These are phyloP conservation scores for Lagocephalus sceleratus DNA, from an alignment of 2,797 vertebrate genomes.

Conservation along the genomic window DNA sequence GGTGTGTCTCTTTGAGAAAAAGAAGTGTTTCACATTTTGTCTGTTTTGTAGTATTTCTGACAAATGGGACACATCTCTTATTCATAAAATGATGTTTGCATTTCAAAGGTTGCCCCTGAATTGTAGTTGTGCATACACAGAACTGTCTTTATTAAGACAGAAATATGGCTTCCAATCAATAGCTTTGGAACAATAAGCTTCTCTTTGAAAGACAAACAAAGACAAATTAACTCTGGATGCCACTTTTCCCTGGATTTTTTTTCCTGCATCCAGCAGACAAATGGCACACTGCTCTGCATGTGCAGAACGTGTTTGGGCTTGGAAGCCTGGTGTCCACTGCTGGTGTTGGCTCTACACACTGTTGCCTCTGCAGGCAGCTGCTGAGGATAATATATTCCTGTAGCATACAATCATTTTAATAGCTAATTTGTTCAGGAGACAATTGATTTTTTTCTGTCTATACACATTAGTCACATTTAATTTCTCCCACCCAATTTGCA, in stretches of 20 bases:
- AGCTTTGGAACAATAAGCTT: no score
- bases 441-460: slow-evolving; percentile 71
- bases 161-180: no score
- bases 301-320: background rate
- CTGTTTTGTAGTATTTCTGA: no score
- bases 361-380: slow-evolving; percentile 51
- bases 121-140: no score
- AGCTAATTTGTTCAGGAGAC: slow-evolving; percentile 71
- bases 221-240: no score
- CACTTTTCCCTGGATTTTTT: background rate
- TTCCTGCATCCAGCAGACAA: background rate
- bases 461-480: slow-evolving; percentile 72
- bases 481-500: slow-evolving; percentile 65
- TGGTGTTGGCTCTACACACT: slow-evolving; percentile 7
- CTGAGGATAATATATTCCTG: slow-evolving; percentile 64
- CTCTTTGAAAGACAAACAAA: no score
- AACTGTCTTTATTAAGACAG: no score
- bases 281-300: background rate
- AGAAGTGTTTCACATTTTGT: no score
- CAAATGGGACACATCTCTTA: no score
- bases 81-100: no score
- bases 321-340: background rate
- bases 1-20: no score
- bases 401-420: slow-evolving; percentile 69
- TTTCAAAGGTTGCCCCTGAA: no score